Evolutionary conservation across 2,797 vertebrate species (phyloP), one percentile per base, ranked within the genome.

Genomic region (Cryptoblepharus egeriae): DNA sequence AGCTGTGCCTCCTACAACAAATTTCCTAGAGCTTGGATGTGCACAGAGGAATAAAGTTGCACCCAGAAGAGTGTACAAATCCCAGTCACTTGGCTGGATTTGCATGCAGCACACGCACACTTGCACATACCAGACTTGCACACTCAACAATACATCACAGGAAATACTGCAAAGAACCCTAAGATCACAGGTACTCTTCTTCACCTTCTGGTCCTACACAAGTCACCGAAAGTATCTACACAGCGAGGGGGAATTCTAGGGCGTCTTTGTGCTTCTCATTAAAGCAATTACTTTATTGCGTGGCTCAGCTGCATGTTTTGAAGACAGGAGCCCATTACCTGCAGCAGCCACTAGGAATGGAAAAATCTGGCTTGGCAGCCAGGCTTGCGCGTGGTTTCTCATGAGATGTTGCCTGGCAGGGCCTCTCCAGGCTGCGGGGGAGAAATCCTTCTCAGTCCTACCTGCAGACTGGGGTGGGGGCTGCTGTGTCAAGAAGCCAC

Each of bases 181-280:
- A 12, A 37, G 8, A 28, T 3, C 7, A 6, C 73, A 8, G 6
- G 15, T 6, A 39, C 1, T 1, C 4, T 1, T n/a, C 3, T 10
- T 10, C 45, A 49, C 45, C 45, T 16, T 3, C 28, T 52, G 30
- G 18, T 28, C 13, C 57, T 12, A 12, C 63, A 60, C 61, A 32
- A 18, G 13, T 15, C 3, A 24, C 55, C 52, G 30, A 37, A 15
- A 8, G 16, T n/a, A 22, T n/a, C 26, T 10, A 3, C 7, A 28
- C 24, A 3, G 52, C 49, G 28, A 2, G 32, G 13, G 30, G 24
- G 20, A 60, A 26, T 7, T 3, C 13, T 18, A 5, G 2, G 52
- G 18, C 22, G 22, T 4, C 35, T 9, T 22, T 39, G 32, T 39
- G 35, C 32, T 35, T 68, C 37, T 28, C n/a, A 85, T 76, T 81